Evolutionary conservation across 1,140 invertebrate species (phyloP).

Genomic region (Macrosteles quadrilineatus): DNA sequence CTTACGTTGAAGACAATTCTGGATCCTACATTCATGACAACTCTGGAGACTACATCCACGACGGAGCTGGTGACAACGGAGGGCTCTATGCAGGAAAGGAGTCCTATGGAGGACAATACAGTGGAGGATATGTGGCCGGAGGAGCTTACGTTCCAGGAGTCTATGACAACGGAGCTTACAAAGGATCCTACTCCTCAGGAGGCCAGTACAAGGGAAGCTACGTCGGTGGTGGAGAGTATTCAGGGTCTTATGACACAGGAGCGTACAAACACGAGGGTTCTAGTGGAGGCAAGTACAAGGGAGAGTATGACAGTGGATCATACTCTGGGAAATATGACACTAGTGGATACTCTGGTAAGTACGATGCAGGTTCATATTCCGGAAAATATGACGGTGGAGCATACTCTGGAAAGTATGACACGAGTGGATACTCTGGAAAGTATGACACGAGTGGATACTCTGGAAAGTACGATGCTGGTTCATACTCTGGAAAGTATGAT

Average conservation of each 20-base stretch:
- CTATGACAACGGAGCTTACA: conserved; percentile 18
- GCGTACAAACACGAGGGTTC: background rate
- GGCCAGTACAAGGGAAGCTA: background rate
- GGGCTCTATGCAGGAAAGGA: conserved; percentile 4
- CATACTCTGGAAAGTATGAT: background rate
- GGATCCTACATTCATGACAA: conserved; percentile 26
- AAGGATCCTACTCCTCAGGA: conserved; percentile 31
- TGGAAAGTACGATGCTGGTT: background rate
- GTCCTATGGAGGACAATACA: conserved; percentile 17
- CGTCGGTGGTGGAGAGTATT: conserved; percentile 24
- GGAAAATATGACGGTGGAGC: conserved; percentile 20
- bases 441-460: background rate
- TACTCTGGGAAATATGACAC: conserved; percentile 17
- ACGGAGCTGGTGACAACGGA: conserved; percentile 17
- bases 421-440: conserved; percentile 13
- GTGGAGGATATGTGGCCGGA: conserved; percentile 14
- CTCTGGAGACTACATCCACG: conserved; percentile 19
- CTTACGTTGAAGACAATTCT: conserved; percentile 21
- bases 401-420: conserved; percentile 8
- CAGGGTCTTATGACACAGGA: conserved; percentile 25
- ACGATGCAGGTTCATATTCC: conserved; percentile 28
- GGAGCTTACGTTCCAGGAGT: conserved; percentile 19
- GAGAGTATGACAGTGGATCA: conserved; percentile 17
- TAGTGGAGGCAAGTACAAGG: background rate
- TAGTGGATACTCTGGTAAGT: conserved; percentile 21